Conservation (phyloP, 2,797 vertebrate genomes). For the Chromobotia macracanthus region DNA sequence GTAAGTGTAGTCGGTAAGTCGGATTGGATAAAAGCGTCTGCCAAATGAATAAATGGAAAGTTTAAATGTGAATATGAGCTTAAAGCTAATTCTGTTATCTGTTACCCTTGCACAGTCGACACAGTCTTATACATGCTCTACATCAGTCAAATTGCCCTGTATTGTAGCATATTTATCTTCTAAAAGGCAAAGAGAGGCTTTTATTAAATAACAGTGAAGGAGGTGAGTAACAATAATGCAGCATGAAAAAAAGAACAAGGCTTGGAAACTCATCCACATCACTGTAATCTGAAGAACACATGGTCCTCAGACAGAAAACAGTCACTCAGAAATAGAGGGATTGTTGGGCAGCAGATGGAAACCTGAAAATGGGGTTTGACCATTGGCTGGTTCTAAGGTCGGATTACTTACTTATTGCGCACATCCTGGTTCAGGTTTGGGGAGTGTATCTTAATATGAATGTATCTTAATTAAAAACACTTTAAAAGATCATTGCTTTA, state of each 20-base stretch:
- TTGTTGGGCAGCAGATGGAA: constrained; percentile 31
- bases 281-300: constrained; percentile 59
- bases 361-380: neutral
- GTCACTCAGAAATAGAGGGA: constrained; percentile 20
- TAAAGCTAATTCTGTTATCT: too few species aligned
- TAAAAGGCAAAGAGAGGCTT: constrained; percentile 20
- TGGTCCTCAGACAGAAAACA: constrained; percentile 38
- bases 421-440: neutral
- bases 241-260: too few species aligned
- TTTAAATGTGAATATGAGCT: too few species aligned
- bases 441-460: neutral
- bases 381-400: constrained; percentile 26
- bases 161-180: constrained; percentile 25
- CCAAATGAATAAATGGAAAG: too few species aligned
- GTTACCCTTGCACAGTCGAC: constrained; percentile 24
- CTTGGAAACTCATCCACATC: constrained; percentile 41
- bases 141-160: constrained; percentile 43
- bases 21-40: too few species aligned
- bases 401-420: constrained; percentile 18
- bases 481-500: constrained; percentile 21
- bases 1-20: too few species aligned
- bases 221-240: constrained; percentile 15
- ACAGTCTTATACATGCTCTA: constrained; percentile 23
- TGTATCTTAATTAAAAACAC: too few species aligned
- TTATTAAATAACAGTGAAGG: constrained; percentile 13